Evolutionary conservation across 2,797 vertebrate species (phyloP).

Genomic region (Borostomias antarcticus): DNA sequence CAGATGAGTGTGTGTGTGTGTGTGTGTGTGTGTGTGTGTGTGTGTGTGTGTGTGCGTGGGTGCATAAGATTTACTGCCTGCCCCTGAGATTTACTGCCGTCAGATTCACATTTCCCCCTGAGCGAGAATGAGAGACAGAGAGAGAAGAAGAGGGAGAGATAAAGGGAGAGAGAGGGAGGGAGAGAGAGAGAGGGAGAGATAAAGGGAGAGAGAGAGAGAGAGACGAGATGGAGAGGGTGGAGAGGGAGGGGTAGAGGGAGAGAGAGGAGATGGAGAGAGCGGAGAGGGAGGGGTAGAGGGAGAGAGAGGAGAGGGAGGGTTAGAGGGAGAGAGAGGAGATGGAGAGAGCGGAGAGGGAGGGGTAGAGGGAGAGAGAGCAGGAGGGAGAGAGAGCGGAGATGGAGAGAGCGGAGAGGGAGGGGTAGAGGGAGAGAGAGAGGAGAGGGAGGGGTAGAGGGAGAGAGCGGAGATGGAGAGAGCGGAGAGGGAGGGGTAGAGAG

Average conservation of each 20-base stretch:
- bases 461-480: too few relatives aligned
- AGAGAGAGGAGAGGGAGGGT: not conserved
- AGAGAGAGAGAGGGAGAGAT: too few relatives aligned
- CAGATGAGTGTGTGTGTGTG: too few relatives aligned
- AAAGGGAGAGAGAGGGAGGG: not conserved
- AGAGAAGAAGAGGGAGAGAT: slow-evolving; percentile 2
- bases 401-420: not conserved
- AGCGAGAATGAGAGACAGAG: not conserved
- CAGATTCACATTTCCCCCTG: slow-evolving; percentile 70
- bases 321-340: too few relatives aligned
- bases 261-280: not conserved
- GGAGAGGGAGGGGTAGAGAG: not conserved
- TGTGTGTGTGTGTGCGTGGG: not conserved
- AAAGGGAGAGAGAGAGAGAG: too few relatives aligned
- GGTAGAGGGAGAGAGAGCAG: too few relatives aligned
- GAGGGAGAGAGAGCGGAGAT: slow-evolving; percentile 1
- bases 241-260: not conserved
- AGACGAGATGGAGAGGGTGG: too few relatives aligned
- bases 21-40: not conserved
- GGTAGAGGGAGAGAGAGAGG: too few relatives aligned
- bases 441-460: not conserved
- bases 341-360: too few relatives aligned
- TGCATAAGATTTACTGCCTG: too few relatives aligned
- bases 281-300: slow-evolving; percentile 1
- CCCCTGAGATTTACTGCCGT: too few relatives aligned